Conservation (phyloP, 2,888 invertebrate genomes). For the Drosophila hawaiiensis region DNA sequence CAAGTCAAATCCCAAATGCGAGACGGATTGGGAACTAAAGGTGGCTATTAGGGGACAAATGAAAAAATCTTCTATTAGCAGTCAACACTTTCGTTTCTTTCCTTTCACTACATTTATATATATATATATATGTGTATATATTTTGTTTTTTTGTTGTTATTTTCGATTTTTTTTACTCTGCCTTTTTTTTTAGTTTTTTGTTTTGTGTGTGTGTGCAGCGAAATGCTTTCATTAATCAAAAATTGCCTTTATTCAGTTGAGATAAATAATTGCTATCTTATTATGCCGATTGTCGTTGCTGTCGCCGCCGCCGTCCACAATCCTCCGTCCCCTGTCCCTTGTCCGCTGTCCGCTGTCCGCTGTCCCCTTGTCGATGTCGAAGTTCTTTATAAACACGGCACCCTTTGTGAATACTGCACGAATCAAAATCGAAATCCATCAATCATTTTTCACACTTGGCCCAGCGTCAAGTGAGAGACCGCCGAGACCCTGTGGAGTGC, state of each 20-base stretch:
- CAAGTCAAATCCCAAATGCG: conserved; percentile 20
- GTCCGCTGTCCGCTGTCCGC: neutral
- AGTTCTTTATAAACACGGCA: conserved; percentile 76
- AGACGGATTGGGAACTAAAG: conserved; percentile 32
- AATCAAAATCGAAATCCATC: conserved; percentile 71
- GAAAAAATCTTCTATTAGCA: conserved; percentile 62
- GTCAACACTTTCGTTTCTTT: conserved; percentile 75
- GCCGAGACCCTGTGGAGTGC: conserved; percentile 58
- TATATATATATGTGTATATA: neutral
- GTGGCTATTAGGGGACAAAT: conserved; percentile 61
- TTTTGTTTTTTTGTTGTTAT: neutral
- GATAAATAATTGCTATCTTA: conserved; percentile 79
- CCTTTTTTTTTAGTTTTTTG: conserved; percentile 10
- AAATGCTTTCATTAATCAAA: conserved; percentile 75
- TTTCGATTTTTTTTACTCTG: conserved; percentile 1
- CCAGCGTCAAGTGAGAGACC: conserved; percentile 56
- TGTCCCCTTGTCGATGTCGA: conserved; percentile 24
- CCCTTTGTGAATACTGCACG: conserved; percentile 72
- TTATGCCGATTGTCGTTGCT: conserved; percentile 79
- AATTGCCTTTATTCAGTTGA: conserved; percentile 60
- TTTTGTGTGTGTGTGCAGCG: conserved; percentile 43
- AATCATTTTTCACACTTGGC: conserved; percentile 77
- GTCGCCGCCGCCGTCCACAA: conserved; percentile 61
- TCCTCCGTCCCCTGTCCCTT: conserved; percentile 2
- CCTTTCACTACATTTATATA: conserved; percentile 59